Percentiles rank a stretch among this genome's conserved stretches.
Evolutionary conservation across 2,113 vertebrate genomes (phyloP).

Genomic region (human): DNA sequence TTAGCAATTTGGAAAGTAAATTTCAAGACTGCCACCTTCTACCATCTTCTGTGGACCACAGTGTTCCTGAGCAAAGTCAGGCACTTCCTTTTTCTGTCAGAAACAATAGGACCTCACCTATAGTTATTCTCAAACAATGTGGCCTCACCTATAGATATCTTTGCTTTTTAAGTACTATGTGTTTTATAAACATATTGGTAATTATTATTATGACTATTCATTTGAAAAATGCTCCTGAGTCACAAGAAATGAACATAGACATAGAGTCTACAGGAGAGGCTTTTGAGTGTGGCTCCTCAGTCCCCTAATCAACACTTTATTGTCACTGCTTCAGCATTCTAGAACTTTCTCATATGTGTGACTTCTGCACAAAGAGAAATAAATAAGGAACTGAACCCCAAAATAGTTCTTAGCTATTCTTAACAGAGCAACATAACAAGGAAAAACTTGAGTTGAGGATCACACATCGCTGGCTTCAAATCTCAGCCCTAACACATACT

Average conservation of each 20-base stretch:
- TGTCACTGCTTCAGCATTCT: neutral
- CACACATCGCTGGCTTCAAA: neutral
- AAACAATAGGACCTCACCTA: neutral
- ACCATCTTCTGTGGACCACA: neutral
- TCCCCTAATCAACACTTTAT: neutral
- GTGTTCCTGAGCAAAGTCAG: neutral
- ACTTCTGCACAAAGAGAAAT: neutral
- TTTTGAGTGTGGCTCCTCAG: neutral
- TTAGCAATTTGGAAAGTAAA: neutral
- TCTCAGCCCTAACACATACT: neutral
- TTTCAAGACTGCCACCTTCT: neutral
- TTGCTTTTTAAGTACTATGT: neutral
- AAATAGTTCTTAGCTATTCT: neutral
- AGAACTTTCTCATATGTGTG: neutral
- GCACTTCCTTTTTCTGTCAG: neutral
- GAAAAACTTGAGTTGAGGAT: neutral
- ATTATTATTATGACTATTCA: neutral
- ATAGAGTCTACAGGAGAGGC: neutral
- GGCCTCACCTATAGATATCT: neutral
- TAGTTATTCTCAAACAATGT: neutral
- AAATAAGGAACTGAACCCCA: neutral
- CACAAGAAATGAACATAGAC: neutral
- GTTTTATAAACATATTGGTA: neutral
- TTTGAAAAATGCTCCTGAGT: neutral
- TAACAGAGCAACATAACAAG: neutral